Evolutionary conservation across 2,888 invertebrate species (phyloP), one percentile per base, ranked within the genome.

Genomic region (Melanotus villosus): DNA sequence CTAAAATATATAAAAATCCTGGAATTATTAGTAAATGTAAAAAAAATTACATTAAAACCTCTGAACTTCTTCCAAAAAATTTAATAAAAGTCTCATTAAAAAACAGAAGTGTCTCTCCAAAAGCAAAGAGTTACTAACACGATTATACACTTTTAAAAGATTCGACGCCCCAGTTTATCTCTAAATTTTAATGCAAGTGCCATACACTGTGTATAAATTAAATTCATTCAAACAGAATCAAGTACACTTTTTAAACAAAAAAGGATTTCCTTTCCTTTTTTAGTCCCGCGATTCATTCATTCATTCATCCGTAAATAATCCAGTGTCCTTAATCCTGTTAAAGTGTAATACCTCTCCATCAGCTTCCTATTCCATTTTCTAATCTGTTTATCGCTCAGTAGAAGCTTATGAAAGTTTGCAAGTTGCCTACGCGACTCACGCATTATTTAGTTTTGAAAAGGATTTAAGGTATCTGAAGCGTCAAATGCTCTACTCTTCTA

Each of bases 341-440:
- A 79, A 78, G 74, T 78, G 79, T 83, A 82, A 83, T 82, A 81
- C 81, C 81, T 81, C 79, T 81, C 80, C 82, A 80, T 82, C 81
- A 81, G 79, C 78, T 79, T 78, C 80, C 81, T 78, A 82, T 83
- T 83, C 80, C 79, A 78, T 79, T 81, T 81, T 79, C 81, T 83
- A 84, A 84, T 84, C 84, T 83, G 82, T 83, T 83, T 83, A 82
- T 80, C 77, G 80, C 77, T 79, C 76, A 71, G 79, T 77, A 77
- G 76, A 57, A 60, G 79, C 79, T 80, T 77, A 80, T 77, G 75
- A 79, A 80, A 79, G 77, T 80, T 80, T 75, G 70, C 68, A 68
- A 71, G 63, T 66, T 70, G 73, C 68, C 74, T 75, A 73, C 73
- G 74, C 75, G 57, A 71, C 52, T 74, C 73, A 76, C 74, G 73